These are phyloP conservation scores for Euplexia lucipara DNA, from an alignment of 2,888 invertebrate genomes.

Conservation along the genomic window DNA sequence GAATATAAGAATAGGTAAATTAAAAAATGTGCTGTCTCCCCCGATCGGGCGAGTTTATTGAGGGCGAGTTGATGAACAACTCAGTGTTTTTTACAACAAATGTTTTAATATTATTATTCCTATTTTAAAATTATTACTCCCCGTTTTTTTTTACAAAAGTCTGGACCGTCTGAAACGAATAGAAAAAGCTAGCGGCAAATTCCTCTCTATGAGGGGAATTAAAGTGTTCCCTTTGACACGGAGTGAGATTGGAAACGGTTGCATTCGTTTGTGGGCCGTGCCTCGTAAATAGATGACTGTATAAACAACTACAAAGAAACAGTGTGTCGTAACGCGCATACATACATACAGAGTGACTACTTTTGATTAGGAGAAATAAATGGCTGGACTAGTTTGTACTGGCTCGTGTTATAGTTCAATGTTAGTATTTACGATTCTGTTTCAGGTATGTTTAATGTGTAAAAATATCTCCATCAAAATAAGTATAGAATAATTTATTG, in stretches of 20 bases:
- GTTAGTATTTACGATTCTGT: no score
- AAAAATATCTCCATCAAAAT: no score
- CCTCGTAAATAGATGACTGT: conserved; percentile 46
- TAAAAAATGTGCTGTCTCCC: no score
- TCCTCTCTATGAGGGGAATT: conserved; percentile 66
- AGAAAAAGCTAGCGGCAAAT: conserved; percentile 65
- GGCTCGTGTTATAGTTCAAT: background rate
- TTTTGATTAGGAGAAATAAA: conserved; percentile 42
- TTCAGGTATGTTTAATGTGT: no score
- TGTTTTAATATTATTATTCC: background rate
- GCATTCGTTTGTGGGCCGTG: conserved; percentile 54
- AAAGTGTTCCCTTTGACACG: conserved; percentile 70
- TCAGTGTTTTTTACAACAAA: background rate
- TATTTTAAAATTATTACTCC: conserved; percentile 1
- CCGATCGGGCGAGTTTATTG: no score
- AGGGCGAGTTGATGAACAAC: no score
- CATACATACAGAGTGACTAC: conserved; percentile 28
- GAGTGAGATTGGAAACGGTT: conserved; percentile 66
- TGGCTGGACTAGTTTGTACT: conserved; percentile 12
- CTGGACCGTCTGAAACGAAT: conserved; percentile 63
- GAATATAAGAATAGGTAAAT: no score
- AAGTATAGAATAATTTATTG: no score
- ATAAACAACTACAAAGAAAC: conserved; percentile 49
- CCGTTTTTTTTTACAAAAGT: conserved; percentile 38
- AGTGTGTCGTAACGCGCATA: conserved; percentile 29